Evolutionary conservation across 2,113 vertebrate genomes (phyloP).

Genomic region (Acanthochromis polyacanthus): DNA sequence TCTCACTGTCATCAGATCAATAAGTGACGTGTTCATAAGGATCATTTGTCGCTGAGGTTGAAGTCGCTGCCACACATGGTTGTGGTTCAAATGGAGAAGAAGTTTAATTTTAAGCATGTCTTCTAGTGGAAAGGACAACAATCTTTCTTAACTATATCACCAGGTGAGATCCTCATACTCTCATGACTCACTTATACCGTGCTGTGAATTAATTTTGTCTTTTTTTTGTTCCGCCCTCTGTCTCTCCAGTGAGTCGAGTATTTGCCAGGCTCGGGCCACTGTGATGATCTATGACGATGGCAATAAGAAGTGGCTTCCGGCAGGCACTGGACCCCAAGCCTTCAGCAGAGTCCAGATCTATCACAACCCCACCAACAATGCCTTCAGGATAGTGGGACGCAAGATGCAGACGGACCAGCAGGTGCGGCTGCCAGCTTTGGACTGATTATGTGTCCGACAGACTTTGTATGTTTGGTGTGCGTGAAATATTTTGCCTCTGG

Average conservation of each 20-base stretch:
- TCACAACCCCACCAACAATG: constrained; percentile 88
- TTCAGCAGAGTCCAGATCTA: constrained; percentile 94
- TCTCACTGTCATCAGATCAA: not conserved
- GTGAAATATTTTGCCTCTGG: not conserved
- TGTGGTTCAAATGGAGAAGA: not conserved
- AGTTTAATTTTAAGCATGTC: no score
- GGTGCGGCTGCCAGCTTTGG: constrained; percentile 74
- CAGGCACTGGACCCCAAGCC: constrained; percentile 86
- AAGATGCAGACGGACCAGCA: constrained; percentile 93
- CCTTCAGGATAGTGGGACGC: constrained; percentile 92
- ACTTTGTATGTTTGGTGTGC: not conserved
- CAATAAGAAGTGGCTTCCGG: constrained; percentile 91
- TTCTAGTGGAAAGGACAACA: no score
- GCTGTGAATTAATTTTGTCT: constrained; percentile 2
- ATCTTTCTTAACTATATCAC: no score
- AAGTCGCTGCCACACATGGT: not conserved
- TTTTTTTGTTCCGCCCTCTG: constrained; percentile 10
- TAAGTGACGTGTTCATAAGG: not conserved
- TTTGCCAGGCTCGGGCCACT: constrained; percentile 92
- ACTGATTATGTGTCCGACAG: not conserved
- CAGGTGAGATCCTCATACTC: not conserved
- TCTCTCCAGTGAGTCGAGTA: constrained; percentile 86
- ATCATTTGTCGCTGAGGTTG: not conserved
- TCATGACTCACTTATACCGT: not conserved
- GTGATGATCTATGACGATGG: constrained; percentile 93